A percentile compares a stretch with the other conserved stretches of the same genome.
phyloP scores from a whole-genome alignment of 2,888 invertebrate genomes.

The Lottia scabra region DNA sequence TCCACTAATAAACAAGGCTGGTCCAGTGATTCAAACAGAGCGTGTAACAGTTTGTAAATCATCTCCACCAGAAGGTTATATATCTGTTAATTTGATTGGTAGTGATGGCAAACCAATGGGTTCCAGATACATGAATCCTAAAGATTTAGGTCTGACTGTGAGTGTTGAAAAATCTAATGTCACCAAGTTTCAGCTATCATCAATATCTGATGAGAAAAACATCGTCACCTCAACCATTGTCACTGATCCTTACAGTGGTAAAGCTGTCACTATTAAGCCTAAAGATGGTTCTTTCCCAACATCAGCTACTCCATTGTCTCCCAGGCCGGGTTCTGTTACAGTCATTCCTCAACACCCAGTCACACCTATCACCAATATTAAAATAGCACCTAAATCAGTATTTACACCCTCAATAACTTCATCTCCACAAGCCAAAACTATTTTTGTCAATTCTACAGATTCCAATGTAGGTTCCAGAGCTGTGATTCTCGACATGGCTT shows the following conservation, averaged over 20 bases:
- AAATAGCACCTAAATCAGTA: neutral
- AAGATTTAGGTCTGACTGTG: neutral
- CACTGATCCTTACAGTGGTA: neutral
- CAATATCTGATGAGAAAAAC: neutral
- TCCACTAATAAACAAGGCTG: too few species aligned
- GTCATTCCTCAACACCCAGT: neutral
- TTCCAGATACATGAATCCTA: neutral
- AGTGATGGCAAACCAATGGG: slow-evolving; percentile 3
- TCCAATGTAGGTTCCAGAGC: too few species aligned
- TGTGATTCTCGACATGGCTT: neutral
- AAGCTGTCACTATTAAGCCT: neutral
- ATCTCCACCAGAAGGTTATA: neutral
- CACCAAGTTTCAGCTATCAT: neutral
- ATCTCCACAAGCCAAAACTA: neutral
- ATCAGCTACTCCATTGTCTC: neutral
- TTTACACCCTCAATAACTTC: neutral
- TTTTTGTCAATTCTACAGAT: too few species aligned
- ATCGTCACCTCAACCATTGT: neutral
- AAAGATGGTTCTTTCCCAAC: neutral
- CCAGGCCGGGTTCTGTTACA: neutral
- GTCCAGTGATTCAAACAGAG: too few species aligned
- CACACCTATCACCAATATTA: neutral
- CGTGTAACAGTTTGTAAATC: too few species aligned
- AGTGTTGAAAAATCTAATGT: neutral
- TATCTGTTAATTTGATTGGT: neutral